A percentile compares a stretch with the other conserved stretches of the same genome.
These are phyloP conservation scores for Nemopilema nomurai DNA, from an alignment of 30 jellyfish, hydroid and myxozoan genomes.

Conservation along the genomic window DNA sequence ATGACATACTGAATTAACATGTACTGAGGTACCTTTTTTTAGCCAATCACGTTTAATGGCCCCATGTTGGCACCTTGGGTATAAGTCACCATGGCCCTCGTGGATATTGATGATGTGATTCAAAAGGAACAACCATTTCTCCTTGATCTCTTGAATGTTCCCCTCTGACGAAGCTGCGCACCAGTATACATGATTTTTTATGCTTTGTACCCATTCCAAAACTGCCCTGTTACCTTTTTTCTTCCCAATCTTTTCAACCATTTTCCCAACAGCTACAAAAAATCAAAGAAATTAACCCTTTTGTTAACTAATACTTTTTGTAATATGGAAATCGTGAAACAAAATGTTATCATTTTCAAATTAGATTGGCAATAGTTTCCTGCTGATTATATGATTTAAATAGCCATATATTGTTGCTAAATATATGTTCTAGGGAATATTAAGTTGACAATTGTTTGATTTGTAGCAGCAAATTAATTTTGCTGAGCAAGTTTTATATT, in stretches of 20 bases:
- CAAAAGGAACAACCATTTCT: neutral
- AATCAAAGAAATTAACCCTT: neutral
- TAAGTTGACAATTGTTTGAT: neutral
- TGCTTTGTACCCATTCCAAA: constrained; percentile 14
- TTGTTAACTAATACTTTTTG: neutral
- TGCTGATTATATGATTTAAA: neutral
- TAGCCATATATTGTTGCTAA: neutral
- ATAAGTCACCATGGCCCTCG: constrained; percentile 14
- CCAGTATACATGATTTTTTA: constrained; percentile 12
- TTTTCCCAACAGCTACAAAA: constrained; percentile 12
- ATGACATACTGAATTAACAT: neutral
- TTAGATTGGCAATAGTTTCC: neutral
- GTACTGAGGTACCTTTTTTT: neutral
- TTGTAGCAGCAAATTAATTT: neutral
- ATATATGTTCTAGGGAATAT: neutral
- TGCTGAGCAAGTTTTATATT: neutral
- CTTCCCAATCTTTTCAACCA: constrained; percentile 19
- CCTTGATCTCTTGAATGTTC: neutral
- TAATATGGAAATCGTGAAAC: neutral
- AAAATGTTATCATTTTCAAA: neutral
- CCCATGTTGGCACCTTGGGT: constrained; percentile 19
- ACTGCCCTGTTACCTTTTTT: constrained; percentile 10
- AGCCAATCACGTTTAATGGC: constrained; percentile 15
- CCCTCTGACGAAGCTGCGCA: constrained; percentile 23
- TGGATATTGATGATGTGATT: constrained; percentile 5